Base-by-base conservation (phyloP, 2,888 invertebrate genomes). In the Leptopilina drosophilae region DNA sequence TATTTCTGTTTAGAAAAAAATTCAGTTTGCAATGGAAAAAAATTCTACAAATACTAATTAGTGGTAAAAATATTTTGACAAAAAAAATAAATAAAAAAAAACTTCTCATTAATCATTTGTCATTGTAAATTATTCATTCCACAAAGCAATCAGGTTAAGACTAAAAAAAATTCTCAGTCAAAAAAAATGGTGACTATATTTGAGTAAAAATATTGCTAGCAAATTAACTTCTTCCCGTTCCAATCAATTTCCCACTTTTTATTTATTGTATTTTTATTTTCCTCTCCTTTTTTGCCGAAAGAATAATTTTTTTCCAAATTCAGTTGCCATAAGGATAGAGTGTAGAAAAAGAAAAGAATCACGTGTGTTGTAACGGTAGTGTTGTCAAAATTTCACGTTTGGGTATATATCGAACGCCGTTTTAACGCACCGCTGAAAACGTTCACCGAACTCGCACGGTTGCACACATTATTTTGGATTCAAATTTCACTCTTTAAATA, bases 301-400 rank as follows among this genome's bases (percentile, higher is more conserved):
- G 1, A 42, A 42, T 42, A 42, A 42, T 42, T 42, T 8, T 49
- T 49, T 49, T 49, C 9, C 4, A 20, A 67, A 67, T 20, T 49
- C 69, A 14, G 73, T 73, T 73, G 73, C 73, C 33, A 33, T 33
- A 33, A 56, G n/a, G 73, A 56, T 56, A 56, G 69, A 53, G 49
- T 33, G 33, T 33, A 56, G 8, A 56, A 56, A 56, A n/a, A 73
- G 56, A 56, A 79, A 82, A 78, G 78, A 77, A 79, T 59, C 78
- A 78, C 77, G 62, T n/a, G 59, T 62, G 82, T 80, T 76, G 82
- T 59, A 83, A 82, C 81, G 76, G 78, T 67, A 77, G 80, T 79
- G 78, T 64, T 66, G 77, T 75, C 62, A 62, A 69, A 77, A 78
- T 76, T 78, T 77, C 56, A 49, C 76, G 69, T 67, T 15, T 76